A percentile compares a stretch with the other conserved stretches of the same genome.
Conservation (phyloP, 1,140 invertebrate genomes). For the Helicoverpa zea region DNA sequence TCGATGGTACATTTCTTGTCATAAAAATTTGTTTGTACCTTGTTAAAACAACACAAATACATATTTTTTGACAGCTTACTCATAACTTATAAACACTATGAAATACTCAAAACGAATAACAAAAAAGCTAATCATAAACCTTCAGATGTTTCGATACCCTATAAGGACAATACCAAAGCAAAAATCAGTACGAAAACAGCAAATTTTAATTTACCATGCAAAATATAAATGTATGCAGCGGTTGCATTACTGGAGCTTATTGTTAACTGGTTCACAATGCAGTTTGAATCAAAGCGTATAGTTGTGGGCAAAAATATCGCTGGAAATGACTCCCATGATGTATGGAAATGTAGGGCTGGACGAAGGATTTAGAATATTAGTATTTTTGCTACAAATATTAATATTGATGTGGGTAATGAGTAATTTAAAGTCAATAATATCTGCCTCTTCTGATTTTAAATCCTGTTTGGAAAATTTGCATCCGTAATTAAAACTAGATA, state of each 20-base stretch:
- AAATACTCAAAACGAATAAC: too few relatives aligned
- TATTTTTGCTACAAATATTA: not conserved
- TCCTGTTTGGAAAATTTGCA: too few relatives aligned
- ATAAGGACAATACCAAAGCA: not conserved
- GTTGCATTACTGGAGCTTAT: conserved; percentile 67
- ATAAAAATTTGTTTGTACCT: too few relatives aligned
- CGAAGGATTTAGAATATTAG: not conserved
- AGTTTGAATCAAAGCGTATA: conserved; percentile 76
- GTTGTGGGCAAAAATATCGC: conserved; percentile 77
- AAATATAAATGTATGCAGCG: conserved; percentile 44
- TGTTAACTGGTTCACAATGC: conserved; percentile 72
- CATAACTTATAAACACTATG: too few relatives aligned
- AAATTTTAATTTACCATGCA: conserved; percentile 3
- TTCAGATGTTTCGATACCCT: not conserved
- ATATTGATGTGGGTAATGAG: too few relatives aligned
- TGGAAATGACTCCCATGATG: conserved; percentile 57
- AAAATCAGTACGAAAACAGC: not conserved
- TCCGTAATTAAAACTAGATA: too few relatives aligned
- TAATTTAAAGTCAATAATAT: too few relatives aligned
- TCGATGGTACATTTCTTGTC: too few relatives aligned
- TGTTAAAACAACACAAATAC: too few relatives aligned
- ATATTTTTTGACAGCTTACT: too few relatives aligned
- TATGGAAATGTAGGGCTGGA: conserved; percentile 63
- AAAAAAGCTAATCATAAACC: too few relatives aligned
- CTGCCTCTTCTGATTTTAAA: too few relatives aligned